Evolutionary conservation across 30 jellyfish, hydroid and myxozoan genomes (phyloP), one percentile per base, ranked within the genome.

Genomic region (Haliclystus octoradiatus): DNA sequence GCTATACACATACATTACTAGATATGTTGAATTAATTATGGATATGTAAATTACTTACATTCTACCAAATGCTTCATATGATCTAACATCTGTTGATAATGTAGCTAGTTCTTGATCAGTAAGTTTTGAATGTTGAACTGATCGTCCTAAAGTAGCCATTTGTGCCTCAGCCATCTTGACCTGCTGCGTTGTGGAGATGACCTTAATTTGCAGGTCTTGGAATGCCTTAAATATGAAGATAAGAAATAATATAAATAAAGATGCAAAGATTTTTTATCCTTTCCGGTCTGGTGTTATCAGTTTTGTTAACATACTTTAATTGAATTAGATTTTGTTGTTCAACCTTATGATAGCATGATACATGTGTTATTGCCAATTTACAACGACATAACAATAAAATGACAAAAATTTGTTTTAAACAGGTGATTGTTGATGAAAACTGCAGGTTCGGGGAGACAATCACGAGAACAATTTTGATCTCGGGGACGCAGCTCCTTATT

Each of bases 81-180:
- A 66, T 49, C 67, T 65, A 5, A 89, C 76, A 31, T 75, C 79
- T 31, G 65, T 67, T 28, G 95, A 95, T 24, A 88, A 77, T 24
- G 70, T 64, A 19, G 75, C 30, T 0, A 88, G 64, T 65, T 88
- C 97, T 33, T 69, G 88, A 47, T 88, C 92, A 3, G 97, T 88
- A 26, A 88, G 62, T 27, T 52, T 71, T 34, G 97, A 95, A 88
- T 88, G 97, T 23, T 91, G 93, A 30, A 88, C 81, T 22, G 33
- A 73, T 52, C 94, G 65, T 69, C 70, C 80, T 40, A 88, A 69
- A 28, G 74, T 94, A 23, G 82, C 68, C 13, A 81, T 76, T 57
- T 88, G 97, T n/a, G 95, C 88, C 52, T 88, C 97, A 13, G 97
- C 97, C 1, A 88, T 25, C 52, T 80, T 88, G 33, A 88, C 95